A percentile compares a stretch with the other conserved stretches of the same genome.
Conservation (phyloP, 2,888 invertebrate species). For the Auanema freiburgensis region DNA sequence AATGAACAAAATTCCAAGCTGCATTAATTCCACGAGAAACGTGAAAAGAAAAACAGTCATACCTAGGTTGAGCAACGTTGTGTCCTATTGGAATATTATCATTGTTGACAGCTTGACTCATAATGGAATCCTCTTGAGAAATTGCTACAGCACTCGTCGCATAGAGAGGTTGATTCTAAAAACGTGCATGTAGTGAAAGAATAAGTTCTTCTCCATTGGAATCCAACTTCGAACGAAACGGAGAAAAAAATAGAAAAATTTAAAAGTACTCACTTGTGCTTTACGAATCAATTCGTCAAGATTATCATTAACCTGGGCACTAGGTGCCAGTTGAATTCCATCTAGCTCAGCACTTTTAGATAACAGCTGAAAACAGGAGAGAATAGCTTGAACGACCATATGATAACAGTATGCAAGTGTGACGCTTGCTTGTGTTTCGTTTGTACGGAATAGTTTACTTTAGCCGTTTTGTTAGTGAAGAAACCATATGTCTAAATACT, state of each 20-base stretch:
- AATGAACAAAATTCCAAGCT: too few relatives aligned
- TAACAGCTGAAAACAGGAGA: constrained; percentile 22
- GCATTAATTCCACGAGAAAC: constrained; percentile 3
- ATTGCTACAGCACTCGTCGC: constrained; percentile 13
- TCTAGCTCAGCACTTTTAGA: constrained; percentile 29
- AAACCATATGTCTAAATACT: too few relatives aligned
- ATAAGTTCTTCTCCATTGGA: too few relatives aligned
- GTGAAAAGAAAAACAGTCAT: constrained; percentile 3
- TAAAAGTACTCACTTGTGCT: constrained; percentile 24
- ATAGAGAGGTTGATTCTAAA: constrained; percentile 43
- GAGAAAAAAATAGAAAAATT: neutral
- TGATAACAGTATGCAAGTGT: too few relatives aligned
- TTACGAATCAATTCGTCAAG: constrained; percentile 34
- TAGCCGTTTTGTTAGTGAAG: too few relatives aligned
- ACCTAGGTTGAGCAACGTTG: constrained; percentile 58
- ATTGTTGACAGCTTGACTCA: constrained; percentile 22
- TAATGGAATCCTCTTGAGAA: constrained; percentile 29
- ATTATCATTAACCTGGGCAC: constrained; percentile 23
- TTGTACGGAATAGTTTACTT: too few relatives aligned
- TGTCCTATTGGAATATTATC: constrained; percentile 60
- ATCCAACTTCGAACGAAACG: neutral
- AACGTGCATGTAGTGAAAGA: neutral
- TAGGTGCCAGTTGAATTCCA: constrained; percentile 16
- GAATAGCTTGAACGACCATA: too few relatives aligned
- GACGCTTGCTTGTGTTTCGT: too few relatives aligned